phyloP scores from a whole-genome alignment of 2,113 vertebrate species.

The Peromyscus californicus region DNA sequence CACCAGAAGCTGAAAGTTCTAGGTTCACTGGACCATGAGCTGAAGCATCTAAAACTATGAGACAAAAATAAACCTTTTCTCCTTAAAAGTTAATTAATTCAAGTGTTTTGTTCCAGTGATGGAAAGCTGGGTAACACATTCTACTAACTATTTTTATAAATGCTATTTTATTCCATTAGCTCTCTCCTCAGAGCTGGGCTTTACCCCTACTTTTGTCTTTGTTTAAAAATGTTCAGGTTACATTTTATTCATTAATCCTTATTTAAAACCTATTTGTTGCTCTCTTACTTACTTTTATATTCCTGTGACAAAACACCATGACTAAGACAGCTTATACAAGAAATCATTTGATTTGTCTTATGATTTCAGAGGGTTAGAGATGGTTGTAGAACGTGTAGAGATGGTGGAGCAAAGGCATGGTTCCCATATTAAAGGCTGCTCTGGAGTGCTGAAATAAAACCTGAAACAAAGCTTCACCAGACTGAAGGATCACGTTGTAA shows the following conservation, averaged over 20 bases:
- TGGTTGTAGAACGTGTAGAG: too few relatives aligned
- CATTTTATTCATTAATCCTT: neutral
- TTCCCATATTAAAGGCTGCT: neutral
- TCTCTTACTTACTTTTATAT: neutral
- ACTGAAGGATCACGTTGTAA: neutral
- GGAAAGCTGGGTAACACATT: neutral
- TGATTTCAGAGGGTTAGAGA: neutral
- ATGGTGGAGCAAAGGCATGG: neutral
- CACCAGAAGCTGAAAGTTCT: neutral
- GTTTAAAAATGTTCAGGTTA: neutral
- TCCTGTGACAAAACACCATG: neutral
- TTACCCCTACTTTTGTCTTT: neutral
- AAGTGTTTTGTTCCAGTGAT: neutral
- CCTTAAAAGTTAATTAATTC: neutral
- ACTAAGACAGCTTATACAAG: neutral
- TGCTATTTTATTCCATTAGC: neutral
- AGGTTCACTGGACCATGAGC: neutral
- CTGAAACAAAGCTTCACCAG: conserved; percentile 9
- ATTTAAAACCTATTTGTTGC: neutral
- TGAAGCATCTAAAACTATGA: neutral
- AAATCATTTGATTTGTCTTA: neutral
- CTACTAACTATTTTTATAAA: neutral
- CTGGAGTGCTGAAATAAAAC: neutral
- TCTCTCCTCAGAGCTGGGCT: neutral
- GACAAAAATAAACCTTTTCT: neutral